Evolutionary conservation across 2,113 vertebrate species (phyloP), one percentile per base, ranked within the genome.

Genomic region (Dromas ardeola): DNA sequence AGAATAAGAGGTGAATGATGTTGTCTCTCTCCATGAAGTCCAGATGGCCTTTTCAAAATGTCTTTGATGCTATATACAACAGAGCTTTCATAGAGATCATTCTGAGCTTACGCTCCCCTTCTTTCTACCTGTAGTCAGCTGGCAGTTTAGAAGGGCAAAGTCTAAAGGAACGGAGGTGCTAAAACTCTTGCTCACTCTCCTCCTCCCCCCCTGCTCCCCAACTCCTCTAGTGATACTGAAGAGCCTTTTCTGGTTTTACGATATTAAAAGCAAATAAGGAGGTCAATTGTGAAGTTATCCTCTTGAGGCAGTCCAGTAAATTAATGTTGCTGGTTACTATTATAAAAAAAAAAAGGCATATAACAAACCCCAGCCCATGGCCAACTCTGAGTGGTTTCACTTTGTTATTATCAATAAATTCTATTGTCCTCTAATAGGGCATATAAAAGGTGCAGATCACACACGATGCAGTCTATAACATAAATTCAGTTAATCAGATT

Each of bases 101-200:
- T 63, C 26, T 13, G 30, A 15, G 32, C 30, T 53, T 81, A 34
- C 65, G 53, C 22, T 79, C 7, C 11, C 29, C 8, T 50, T 27
- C 18, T 81, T 66, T 66, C 42, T 22, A 59, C 11, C 10, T 73
- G 16, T 77, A 42, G 66, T 82, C 27, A 13, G 43, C 34, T 84
- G 69, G 58, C 22, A 26, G 26, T 85, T 94, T 77, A 58, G 42
- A 85, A 70, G 70, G 71, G 26, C 62, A 52, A 93, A 92, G 86
- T 93, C 81, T 72, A 25, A 89, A 71, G 80, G 32, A 88, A 21
- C 42, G 42, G 86, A 90, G 32, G 20, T 93, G 26, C 63, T 95
- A 70, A 91, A 93, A 65, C 62, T 84, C 81, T 88, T 38, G 20
- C 65, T 86, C 11, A 1, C 0, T 17, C 19, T 69, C 20, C 5